These are phyloP conservation scores for Drosophila mimetica DNA, from an alignment of 2,888 invertebrate species.

Conservation along the genomic window DNA sequence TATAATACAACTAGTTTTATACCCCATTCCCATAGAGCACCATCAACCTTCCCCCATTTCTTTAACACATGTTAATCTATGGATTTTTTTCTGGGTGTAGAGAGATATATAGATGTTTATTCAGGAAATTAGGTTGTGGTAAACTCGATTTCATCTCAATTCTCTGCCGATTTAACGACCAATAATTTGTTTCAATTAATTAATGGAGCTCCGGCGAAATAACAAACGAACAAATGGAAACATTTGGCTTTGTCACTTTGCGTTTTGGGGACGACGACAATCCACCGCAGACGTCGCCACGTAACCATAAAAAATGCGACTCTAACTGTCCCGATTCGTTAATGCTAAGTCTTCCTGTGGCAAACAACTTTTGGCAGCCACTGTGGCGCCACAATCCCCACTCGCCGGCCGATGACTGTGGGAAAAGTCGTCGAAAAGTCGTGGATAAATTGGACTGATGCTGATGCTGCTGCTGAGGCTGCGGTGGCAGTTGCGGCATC, in stretches of 20 bases:
- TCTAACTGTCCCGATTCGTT: slow-evolving; percentile 47
- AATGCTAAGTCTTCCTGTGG: slow-evolving; percentile 49
- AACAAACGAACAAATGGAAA: slow-evolving; percentile 28
- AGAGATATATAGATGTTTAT: not conserved
- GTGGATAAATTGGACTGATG: slow-evolving; percentile 15
- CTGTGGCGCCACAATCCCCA: slow-evolving; percentile 11
- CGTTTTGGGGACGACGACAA: slow-evolving; percentile 41
- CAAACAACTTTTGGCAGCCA: slow-evolving; percentile 31
- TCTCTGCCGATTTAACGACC: slow-evolving; percentile 46
- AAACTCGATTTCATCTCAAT: slow-evolving; percentile 44
- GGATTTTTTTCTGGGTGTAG: too few species aligned
- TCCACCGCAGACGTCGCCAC: slow-evolving; percentile 23
- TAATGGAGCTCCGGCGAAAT: slow-evolving; percentile 20
- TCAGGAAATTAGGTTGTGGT: not conserved
- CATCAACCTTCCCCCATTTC: too few species aligned
- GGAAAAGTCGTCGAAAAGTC: slow-evolving; percentile 22
- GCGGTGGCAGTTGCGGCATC: slow-evolving; percentile 35
- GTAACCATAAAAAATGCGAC: slow-evolving; percentile 14
- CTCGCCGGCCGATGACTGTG: slow-evolving; percentile 8
- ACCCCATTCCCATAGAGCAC: too few species aligned
- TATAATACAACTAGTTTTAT: too few species aligned
- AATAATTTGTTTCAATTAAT: slow-evolving; percentile 40
- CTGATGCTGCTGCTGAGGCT: slow-evolving; percentile 34
- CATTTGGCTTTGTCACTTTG: slow-evolving; percentile 52
- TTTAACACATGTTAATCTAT: too few species aligned